phyloP scores from a whole-genome alignment of 2,113 vertebrate species.

The Hypomesus transpacificus region DNA sequence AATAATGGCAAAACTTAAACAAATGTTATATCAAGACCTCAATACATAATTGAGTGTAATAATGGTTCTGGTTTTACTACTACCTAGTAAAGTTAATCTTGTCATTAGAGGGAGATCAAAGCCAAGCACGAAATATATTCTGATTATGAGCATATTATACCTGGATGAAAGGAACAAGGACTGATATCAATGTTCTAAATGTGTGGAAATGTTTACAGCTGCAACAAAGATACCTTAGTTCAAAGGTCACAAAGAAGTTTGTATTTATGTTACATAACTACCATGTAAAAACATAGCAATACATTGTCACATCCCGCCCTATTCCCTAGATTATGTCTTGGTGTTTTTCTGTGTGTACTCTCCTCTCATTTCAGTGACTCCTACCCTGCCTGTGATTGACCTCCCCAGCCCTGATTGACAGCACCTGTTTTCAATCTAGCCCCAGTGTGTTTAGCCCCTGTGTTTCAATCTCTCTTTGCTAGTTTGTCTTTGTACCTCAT shows the following conservation, averaged over 20 bases:
- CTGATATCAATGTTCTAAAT: conserved; percentile 33
- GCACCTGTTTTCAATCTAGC: no score
- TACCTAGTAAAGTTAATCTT: conserved; percentile 22
- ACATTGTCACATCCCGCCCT: no score
- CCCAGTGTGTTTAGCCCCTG: no score
- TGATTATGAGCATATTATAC: conserved; percentile 44
- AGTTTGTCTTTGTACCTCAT: no score
- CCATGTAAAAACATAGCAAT: neutral
- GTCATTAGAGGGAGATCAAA: conserved; percentile 48
- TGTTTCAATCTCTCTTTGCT: no score
- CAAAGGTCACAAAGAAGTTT: neutral
- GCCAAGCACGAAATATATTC: conserved; percentile 45
- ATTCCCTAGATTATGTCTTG: no score
- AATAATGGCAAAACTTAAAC: conserved; percentile 23
- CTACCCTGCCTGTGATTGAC: no score
- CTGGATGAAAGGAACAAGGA: conserved; percentile 54
- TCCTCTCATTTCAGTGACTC: no score
- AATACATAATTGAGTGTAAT: conserved; percentile 36
- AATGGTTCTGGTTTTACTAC: conserved; percentile 21
- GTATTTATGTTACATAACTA: neutral
- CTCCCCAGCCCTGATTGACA: no score
- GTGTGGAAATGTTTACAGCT: neutral
- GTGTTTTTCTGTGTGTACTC: no score
- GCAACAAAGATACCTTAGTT: no score
- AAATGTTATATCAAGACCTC: conserved; percentile 21